Evolutionary conservation across 1,140 invertebrate species (phyloP).

Genomic region (Drosophila micromelanica): DNA sequence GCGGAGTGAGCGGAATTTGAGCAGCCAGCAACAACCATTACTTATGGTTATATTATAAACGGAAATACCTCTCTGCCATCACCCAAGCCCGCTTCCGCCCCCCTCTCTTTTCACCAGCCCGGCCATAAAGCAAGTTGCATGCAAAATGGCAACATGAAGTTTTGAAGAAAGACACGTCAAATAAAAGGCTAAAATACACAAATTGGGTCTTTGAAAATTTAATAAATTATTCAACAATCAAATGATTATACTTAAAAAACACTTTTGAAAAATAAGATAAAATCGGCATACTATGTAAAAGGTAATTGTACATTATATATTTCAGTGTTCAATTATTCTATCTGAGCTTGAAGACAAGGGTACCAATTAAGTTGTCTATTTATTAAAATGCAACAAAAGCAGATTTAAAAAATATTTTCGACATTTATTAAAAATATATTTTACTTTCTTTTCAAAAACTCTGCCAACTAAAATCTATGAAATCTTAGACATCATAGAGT

Average conservation of each 20-base stretch:
- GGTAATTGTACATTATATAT: too few species aligned
- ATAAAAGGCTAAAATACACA: too few species aligned
- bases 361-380: too few species aligned
- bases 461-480: constrained; percentile 9
- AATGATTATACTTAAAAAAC: too few species aligned
- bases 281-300: too few species aligned
- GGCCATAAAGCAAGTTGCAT: neutral
- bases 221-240: too few species aligned
- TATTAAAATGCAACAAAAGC: too few species aligned
- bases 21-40: constrained; percentile 21
- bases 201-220: too few species aligned
- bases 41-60: constrained; percentile 37
- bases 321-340: too few species aligned
- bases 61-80: neutral
- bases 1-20: constrained; percentile 17
- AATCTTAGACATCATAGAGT: constrained; percentile 1
- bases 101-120: neutral
- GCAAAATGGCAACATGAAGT: constrained; percentile 6
- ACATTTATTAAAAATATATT: neutral
- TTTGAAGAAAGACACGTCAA: neutral
- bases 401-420: too few species aligned
- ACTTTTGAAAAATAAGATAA: too few species aligned
- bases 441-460: constrained; percentile 1
- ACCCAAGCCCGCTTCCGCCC: neutral
- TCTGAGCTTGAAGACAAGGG: too few species aligned